Conservation (phyloP, 2,888 invertebrate genomes). For the Coelogynopora nodosa region DNA sequence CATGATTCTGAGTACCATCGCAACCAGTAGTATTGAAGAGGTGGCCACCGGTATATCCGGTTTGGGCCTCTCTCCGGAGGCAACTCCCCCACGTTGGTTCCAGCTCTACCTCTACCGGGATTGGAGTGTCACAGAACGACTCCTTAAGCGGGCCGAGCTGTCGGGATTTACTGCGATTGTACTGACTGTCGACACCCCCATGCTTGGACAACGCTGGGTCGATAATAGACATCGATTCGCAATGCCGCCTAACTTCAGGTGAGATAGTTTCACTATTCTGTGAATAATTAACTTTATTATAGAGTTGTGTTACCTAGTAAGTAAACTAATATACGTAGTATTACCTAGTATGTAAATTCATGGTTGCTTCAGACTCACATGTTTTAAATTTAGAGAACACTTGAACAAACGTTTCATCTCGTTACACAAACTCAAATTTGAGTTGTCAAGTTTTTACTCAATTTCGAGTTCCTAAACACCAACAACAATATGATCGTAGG, state of each 20-base stretch:
- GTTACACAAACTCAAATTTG: too few relatives aligned
- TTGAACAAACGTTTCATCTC: too few relatives aligned
- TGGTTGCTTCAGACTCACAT: too few relatives aligned
- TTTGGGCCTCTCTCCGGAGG: neutral
- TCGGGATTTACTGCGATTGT: slow-evolving; percentile 82
- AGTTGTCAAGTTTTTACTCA: too few relatives aligned
- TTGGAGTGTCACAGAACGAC: slow-evolving; percentile 57
- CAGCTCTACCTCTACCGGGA: slow-evolving; percentile 78
- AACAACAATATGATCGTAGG: too few relatives aligned
- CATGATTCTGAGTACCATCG: slow-evolving; percentile 77
- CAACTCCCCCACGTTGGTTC: slow-evolving; percentile 75
- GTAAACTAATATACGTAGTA: too few relatives aligned
- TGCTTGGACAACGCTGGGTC: slow-evolving; percentile 73
- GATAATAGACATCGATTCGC: slow-evolving; percentile 79
- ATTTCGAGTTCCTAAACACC: too few relatives aligned
- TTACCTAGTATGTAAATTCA: too few relatives aligned
- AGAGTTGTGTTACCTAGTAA: too few relatives aligned
- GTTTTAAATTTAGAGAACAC: too few relatives aligned
- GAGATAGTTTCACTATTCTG: too few relatives aligned
- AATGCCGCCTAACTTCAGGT: slow-evolving; percentile 74
- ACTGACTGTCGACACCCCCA: slow-evolving; percentile 80
- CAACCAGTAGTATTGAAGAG: slow-evolving; percentile 82
- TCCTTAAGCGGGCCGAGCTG: slow-evolving; percentile 74
- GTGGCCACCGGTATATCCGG: slow-evolving; percentile 65
- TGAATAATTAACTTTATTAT: too few relatives aligned